Evolutionary conservation across 2,113 vertebrate species (phyloP), one percentile per base, ranked within the genome.

Genomic region (Euleptes europaea): DNA sequence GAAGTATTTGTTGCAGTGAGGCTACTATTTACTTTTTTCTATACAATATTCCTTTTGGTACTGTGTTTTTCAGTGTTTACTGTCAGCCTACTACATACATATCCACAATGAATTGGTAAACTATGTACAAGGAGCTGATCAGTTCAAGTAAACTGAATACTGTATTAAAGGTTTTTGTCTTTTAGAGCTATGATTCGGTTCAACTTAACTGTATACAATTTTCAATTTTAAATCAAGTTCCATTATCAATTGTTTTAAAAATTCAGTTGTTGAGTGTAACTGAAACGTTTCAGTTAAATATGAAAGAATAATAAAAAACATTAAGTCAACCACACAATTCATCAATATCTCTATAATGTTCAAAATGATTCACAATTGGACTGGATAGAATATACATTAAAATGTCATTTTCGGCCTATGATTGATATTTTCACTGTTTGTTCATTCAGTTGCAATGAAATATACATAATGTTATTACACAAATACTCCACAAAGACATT

Each of bases 91-190:
- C 96, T 98, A 98, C 96, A 94, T 98, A 98, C 98, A 98, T 96
- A 98, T 98, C 97, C 97, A 98, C 98, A 98, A 98, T 97, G 97
- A 98, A 96, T 97, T 97, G 97, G 98, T 98, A 98, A 98, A 98
- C 97, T 99, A 98, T 98, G 94, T 99, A 98, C 98, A 98, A 92
- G 92, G 96, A 97, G 98, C 94, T 95, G 91, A 94, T 95, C 96
- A 94, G 95, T 98, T 97, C 97, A 97, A 97, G 97, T 98, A 98
- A 93, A 97, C 97, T 97, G 97, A 98, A 98, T 97, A 97, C 95
- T 94, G 97, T 97, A 95, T 97, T 98, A 98, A 98, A 98, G 97
- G 97, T 96, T 97, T 97, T 94, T 95, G 97, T 97, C 97, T 97
- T 96, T 95, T 97, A 94, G 94, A 95, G 96, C 96, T 97, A 97